Percentiles rank a stretch among this genome's conserved stretches.
Conservation (phyloP, 2,113 vertebrate species). For the Campylorhamphus procurvoides region DNA sequence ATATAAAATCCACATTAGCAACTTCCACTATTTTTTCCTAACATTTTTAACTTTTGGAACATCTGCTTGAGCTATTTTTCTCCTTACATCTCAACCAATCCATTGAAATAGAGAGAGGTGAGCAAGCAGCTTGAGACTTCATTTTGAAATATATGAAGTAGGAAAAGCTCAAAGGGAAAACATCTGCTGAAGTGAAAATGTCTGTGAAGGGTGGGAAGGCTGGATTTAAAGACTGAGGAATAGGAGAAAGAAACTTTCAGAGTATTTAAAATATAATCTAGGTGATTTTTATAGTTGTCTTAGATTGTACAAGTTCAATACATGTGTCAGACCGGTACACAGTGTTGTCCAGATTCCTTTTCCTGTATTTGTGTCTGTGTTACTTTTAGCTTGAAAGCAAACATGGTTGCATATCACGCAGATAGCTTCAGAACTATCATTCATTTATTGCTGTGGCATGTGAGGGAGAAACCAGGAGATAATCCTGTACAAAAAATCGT, state of each 20-base stretch:
- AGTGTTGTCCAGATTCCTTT: not conserved
- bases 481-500: not conserved
- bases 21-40: conserved; percentile 43
- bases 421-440: not conserved
- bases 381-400: not conserved
- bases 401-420: not conserved
- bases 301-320: not conserved
- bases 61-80: conserved; percentile 77
- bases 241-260: not conserved
- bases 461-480: not conserved
- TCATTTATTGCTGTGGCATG: not conserved
- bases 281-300: not conserved
- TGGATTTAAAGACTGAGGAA: not conserved
- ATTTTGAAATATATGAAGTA: conserved; percentile 53
- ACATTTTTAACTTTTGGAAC: conserved; percentile 65
- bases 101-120: conserved; percentile 54
- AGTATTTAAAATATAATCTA: not conserved
- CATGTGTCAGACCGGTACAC: not conserved
- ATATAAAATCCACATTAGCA: conserved; percentile 72
- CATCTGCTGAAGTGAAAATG: not conserved
- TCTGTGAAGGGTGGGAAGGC: not conserved
- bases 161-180: conserved; percentile 43
- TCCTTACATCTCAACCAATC: conserved; percentile 48
- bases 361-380: not conserved
- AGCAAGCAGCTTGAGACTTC: conserved; percentile 53